phyloP scores from a whole-genome alignment of 2,113 vertebrate species.

The Spea bombifrons region DNA sequence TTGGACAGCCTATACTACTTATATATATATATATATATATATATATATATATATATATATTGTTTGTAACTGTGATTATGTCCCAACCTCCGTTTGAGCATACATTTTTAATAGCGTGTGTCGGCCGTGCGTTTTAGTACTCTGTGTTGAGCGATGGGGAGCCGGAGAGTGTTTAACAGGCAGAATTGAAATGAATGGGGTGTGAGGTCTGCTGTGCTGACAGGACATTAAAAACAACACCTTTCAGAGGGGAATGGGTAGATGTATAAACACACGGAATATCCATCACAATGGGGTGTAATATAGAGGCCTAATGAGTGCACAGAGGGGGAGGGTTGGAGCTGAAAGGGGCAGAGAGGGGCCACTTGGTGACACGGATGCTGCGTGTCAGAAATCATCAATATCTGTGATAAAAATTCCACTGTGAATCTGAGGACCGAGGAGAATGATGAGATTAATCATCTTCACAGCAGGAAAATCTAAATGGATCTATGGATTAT shows the following conservation, averaged over 20 bases:
- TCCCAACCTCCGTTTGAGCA: background rate
- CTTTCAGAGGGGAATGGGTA: slow-evolving; percentile 85
- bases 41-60: too few relatives aligned
- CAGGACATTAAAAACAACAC: slow-evolving; percentile 82
- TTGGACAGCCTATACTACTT: too few relatives aligned
- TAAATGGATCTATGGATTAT: background rate
- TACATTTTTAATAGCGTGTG: background rate
- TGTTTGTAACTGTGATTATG: background rate
- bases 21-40: too few relatives aligned
- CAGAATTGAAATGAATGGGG: slow-evolving; percentile 85
- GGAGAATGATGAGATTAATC: background rate
- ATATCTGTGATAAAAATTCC: slow-evolving; percentile 6
- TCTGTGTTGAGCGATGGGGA: slow-evolving; percentile 78
- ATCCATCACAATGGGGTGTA: slow-evolving; percentile 66
- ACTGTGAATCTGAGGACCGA: background rate
- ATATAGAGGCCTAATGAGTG: slow-evolving; percentile 29
- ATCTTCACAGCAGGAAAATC: background rate
- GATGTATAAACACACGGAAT: slow-evolving; percentile 89
- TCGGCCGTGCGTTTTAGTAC: slow-evolving; percentile 19
- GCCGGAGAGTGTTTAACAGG: slow-evolving; percentile 84
- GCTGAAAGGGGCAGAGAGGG: slow-evolving; percentile 17
- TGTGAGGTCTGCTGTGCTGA: slow-evolving; percentile 75
- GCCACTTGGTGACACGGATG: slow-evolving; percentile 10
- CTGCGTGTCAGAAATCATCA: slow-evolving; percentile 11
- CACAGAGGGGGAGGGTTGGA: slow-evolving; percentile 7